Base-by-base conservation (phyloP, 2,797 vertebrate species). In the Halcyon leucocephala region DNA sequence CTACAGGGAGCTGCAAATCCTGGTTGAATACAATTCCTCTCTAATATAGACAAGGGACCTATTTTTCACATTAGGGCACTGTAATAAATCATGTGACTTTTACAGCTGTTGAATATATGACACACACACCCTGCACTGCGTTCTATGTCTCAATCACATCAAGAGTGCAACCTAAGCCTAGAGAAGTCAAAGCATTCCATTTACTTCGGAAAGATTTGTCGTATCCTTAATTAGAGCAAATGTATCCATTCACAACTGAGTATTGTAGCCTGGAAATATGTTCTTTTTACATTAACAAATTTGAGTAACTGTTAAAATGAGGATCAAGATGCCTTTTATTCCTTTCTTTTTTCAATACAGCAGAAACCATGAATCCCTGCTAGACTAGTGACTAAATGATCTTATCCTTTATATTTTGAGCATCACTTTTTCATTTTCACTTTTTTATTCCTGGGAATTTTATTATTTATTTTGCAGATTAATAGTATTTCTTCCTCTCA, bases 401-500 rank as follows among this genome's bases (percentile, higher is more conserved):
- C 10, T 82, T 8, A 57, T 86, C 82, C 71, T 81, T 83, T 91
- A 54, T 35, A 51, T 86, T 90, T 94, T 76, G 71, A 70, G 37
- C 21, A 60, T 21, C 7, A 55, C 33, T 61, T 89, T 94, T 78
- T 70, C 3, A 20, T 87, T 90, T 88, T 83, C 5, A 62, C 24
- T 85, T 84, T 80, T 64, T 52, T 52, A 57, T 91, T 67, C 66
- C 44, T 74, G 31, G 41, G 22, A 86, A 14, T 64, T 89, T 86
- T 86, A 46, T 91, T 69, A n/a, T 77, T 42, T 86, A 2, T 76
- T 95, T 95, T 94, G n/a, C 71, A 92, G 65, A 79, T 71, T 51
- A 85, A 78, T 93, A 89, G 55, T 90, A 72, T 89, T 79, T 85
- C 80, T 83, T 58, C 41, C 17, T 89, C 51, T 84, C 52, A 51